Base-by-base conservation (phyloP, 2,888 invertebrate genomes). In the Mesorhabditis sp. region DNA sequence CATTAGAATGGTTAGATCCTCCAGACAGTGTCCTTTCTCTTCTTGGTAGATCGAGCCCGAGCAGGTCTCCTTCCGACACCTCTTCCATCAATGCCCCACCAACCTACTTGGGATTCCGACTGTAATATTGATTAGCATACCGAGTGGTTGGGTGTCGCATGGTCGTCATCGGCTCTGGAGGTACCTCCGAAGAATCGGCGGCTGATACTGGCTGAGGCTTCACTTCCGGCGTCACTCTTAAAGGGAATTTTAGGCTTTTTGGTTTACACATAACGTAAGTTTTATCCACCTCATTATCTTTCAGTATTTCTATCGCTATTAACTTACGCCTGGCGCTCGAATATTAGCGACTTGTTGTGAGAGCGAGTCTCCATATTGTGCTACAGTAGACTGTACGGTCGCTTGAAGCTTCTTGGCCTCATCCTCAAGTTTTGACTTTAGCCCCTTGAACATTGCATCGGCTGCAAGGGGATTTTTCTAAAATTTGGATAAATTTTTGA, bases 381-480 rank as follows among this genome's bases (percentile, higher is more conserved):
- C 66, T 1, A 76, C 76, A 28, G 75, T 72, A 61, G 67, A 43
- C 41, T 76, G 75, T 0, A 78, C 80, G 4, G 77, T 76, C 5
- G 80, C 78, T 67, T 81, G 76, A 6, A 85, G 69, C 41, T 80
- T 77, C 50, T 82, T 82, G 4, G 86, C 81, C 69, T 85, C 83
- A 71, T 82, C 85, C 67, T 83, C 83, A 15, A 85, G 64, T 72
- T 83, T 82, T 42, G 77, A 78, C 73, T 83, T 84, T 61, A 85
- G 76, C 50, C 81, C 81, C 78, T 85, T 85, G 73, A 85, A 85
- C 85, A 86, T 85, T 28, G 28, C 28, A 28, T 28, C 28, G 28
- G 28, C 28, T 28, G 28, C 28, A 28, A 28, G 28, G 28, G 28
- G 28, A 28, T 28, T 28, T 28, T 28, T 28, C 28, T 28, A 28